Base-by-base conservation (phyloP, 1,140 invertebrate species). In the Bombus huntii region DNA sequence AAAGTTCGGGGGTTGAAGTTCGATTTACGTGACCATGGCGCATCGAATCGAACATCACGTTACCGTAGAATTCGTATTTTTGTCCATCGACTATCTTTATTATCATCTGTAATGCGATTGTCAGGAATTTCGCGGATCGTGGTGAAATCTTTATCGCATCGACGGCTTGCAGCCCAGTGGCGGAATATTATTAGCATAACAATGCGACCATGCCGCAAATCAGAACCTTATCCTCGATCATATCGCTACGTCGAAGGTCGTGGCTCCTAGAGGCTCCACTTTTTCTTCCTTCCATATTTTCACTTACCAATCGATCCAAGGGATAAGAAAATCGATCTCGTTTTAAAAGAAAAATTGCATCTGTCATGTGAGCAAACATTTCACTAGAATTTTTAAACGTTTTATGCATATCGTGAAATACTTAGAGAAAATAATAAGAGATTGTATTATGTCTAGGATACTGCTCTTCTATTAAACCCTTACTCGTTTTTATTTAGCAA, bases 91-190 rank as follows among this genome's bases (percentile, higher is more conserved):
- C 42, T 83, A 77, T 83, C 82, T 84, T 84, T 84, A 84, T 84
- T 79, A 79, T 79, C 76, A 62, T 84, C 82, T 47, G 82, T 84
- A 79, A 84, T 71, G 66, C 82, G 82, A 79, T 79, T 79, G 82
- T 44, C 39, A 79, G 22, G 70, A 68, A 85, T 74, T 81, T 73
- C 59, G 84, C 79, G 68, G 77, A 18, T 65, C 76, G n/a, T 39
- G 37, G 57, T 13, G 70, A 76, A 86, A 82, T 75, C 71, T 81
- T 74, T 80, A 82, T 86, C 39, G 79, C 68, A 39, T 72, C 68
- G n/a, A 34, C 57, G 28, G 31, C 1, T 3, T 12, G 59, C 62
- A 25, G n/a, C 25, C 25, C 68, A 34, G 12, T 37, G 42, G 59
- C 47, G 47, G 84, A 66, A 59, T 75, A 66, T 72, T 70, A 86